These are phyloP conservation scores for Schizopygopsis pylzovi DNA, from an alignment of 2,797 vertebrate species.

Conservation along the genomic window DNA sequence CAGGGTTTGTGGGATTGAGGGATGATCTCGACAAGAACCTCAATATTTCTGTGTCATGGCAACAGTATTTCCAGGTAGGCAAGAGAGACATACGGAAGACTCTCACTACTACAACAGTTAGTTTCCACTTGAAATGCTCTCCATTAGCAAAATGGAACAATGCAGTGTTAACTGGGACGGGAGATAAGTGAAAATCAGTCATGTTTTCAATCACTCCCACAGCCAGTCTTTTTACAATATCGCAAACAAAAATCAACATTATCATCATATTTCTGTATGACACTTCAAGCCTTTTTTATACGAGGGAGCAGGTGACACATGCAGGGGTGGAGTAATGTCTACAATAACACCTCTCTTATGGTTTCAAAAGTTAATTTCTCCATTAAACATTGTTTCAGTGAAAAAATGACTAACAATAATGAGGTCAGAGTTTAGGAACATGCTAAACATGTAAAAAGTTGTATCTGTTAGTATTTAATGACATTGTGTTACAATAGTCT, in stretches of 20 bases:
- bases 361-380: slow-evolving; percentile 11
- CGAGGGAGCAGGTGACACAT: slow-evolving; percentile 5
- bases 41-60: slow-evolving; percentile 44
- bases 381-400: not conserved
- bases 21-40: slow-evolving; percentile 38
- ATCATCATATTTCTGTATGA: slow-evolving; percentile 30
- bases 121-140: slow-evolving; percentile 58
- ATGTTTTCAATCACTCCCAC: slow-evolving; percentile 30
- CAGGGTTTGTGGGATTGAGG: slow-evolving; percentile 43
- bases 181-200: slow-evolving; percentile 51
- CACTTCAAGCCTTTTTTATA: not conserved
- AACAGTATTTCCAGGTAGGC: slow-evolving; percentile 57
- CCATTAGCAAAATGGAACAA: slow-evolving; percentile 58
- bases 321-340: not conserved
- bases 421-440: not conserved
- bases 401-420: not conserved
- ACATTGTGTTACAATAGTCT: not conserved
- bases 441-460: too few species aligned
- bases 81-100: slow-evolving; percentile 49
- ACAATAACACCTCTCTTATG: not conserved
- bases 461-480: not conserved
- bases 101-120: slow-evolving; percentile 36
- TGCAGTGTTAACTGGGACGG: slow-evolving; percentile 53
- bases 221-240: slow-evolving; percentile 27
- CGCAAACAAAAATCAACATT: not conserved